Base-by-base conservation (phyloP, 2,113 vertebrate genomes). In the Seriola dumerili region DNA sequence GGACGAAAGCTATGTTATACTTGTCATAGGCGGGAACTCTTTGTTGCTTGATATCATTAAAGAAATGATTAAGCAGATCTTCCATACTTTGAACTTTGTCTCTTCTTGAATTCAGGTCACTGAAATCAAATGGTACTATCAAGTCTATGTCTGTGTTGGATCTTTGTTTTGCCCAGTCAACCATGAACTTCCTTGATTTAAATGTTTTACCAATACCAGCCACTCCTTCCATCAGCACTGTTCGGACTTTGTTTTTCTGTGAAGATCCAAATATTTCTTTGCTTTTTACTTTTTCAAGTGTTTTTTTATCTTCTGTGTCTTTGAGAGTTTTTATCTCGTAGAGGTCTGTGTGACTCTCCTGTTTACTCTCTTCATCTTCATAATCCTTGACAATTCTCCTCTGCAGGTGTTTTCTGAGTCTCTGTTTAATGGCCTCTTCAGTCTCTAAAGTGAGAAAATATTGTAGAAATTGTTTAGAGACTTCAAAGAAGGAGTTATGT, bases 171-270 rank as follows among this genome's bases (percentile, higher is more conserved):
- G 81, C 86, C 86, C 86, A 90, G 0, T 85, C 71, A 0, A 80
- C 0, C 64, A 11, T 74, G 48, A 81, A 77, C 57, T 0, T 13
- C 0, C 0, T 72, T 36, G 77, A 36, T 1, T 84, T 63, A 40
- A 84, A 68, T 21, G 90, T 91, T 85, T 91, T 91, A 0, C 86
- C 82, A 52, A 85, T 16, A 7, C 50, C 32, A 69, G 69, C 6
- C 1, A 46, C 48, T 52, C 79, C 84, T 3, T 8, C 71, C 32
- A n/a, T 88, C 5, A 88, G 61, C 16, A 83, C 58, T 59, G 69
- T 70, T 52, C 10, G n/a, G 1, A 34, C 13, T 40, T 4, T 7
- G 4, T 34, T 5, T 0, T 21, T 17, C 14, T 13, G 16, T 4
- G 50, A 1, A 12, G 17, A 12, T 44, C n/a, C 1, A 21, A 78